A percentile compares a stretch with the other conserved stretches of the same genome.
Conservation (phyloP, 2,797 vertebrate species). For the Kryptolebias ocellatus region DNA sequence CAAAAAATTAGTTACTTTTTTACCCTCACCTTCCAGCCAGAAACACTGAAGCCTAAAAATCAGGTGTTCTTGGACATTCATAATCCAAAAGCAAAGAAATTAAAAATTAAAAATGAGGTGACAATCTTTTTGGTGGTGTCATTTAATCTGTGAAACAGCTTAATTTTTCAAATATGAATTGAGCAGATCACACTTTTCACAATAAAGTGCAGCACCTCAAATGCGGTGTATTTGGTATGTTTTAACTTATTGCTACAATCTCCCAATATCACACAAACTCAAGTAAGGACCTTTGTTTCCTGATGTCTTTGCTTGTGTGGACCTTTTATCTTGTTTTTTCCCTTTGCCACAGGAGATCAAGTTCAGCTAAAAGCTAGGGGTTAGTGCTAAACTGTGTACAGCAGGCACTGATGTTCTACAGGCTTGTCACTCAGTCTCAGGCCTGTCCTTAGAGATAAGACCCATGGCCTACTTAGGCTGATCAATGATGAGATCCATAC, state of each 20-base stretch:
- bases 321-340: conserved; percentile 51
- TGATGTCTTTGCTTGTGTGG: conserved; percentile 28
- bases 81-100: no score
- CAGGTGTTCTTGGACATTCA: no score
- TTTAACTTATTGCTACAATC: not conserved
- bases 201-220: no score
- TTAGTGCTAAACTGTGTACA: conserved; percentile 54
- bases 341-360: conserved; percentile 44
- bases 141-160: no score
- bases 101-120: no score
- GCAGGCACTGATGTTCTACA: conserved; percentile 59
- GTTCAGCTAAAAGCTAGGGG: conserved; percentile 43
- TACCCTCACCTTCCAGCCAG: no score
- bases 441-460: conserved; percentile 68
- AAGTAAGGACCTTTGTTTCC: conserved; percentile 21
- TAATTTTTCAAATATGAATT: no score
- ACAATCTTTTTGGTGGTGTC: no score
- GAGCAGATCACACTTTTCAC: no score
- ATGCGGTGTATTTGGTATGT: no score
- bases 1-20: not conserved
- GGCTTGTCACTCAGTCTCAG: conserved; percentile 64
- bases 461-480: conserved; percentile 56
- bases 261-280: not conserved
- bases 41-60: no score
- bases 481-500: conserved; percentile 69